Evolutionary conservation across 2,888 invertebrate species (phyloP).

Genomic region (Yponomeuta cagnagella): DNA sequence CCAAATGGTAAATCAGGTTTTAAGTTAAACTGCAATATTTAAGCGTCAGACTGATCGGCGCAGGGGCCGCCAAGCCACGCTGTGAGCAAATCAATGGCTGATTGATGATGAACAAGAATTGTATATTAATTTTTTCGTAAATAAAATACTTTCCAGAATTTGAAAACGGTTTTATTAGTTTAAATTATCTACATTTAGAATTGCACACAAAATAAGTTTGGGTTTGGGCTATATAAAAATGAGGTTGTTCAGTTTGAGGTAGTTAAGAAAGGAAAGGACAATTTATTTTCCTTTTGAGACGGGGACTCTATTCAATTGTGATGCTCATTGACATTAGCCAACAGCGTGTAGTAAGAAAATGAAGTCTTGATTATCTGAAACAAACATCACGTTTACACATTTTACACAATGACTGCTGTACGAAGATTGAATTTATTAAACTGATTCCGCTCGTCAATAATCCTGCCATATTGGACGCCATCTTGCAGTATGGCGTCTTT

Average conservation of each 20-base stretch:
- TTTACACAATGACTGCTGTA: too few relatives aligned
- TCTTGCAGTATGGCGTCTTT: conserved; percentile 1
- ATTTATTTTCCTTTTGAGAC: too few relatives aligned
- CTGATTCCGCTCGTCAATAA: too few relatives aligned
- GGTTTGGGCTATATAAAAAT: too few relatives aligned
- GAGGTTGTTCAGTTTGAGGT: too few relatives aligned
- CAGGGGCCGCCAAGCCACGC: background rate
- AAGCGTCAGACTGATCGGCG: background rate
- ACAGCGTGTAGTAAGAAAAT: conserved; percentile 62
- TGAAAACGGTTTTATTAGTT: conserved; percentile 23
- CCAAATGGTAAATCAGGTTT: background rate
- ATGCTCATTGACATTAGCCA: conserved; percentile 57
- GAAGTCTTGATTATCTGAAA: conserved; percentile 67
- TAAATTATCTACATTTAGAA: background rate
- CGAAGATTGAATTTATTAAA: too few relatives aligned
- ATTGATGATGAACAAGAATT: conserved; percentile 65
- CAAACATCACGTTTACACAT: background rate
- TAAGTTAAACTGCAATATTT: background rate
- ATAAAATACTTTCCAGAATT: conserved; percentile 66
- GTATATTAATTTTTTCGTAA: conserved; percentile 71
- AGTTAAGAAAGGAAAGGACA: too few relatives aligned
- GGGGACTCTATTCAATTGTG: too few relatives aligned
- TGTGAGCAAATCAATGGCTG: conserved; percentile 38
- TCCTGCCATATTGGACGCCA: background rate
- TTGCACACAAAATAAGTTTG: too few relatives aligned